Conservation (phyloP, 37 sponge, comb jelly and placozoan genomes). For the Cliona cf. orientalis region DNA sequence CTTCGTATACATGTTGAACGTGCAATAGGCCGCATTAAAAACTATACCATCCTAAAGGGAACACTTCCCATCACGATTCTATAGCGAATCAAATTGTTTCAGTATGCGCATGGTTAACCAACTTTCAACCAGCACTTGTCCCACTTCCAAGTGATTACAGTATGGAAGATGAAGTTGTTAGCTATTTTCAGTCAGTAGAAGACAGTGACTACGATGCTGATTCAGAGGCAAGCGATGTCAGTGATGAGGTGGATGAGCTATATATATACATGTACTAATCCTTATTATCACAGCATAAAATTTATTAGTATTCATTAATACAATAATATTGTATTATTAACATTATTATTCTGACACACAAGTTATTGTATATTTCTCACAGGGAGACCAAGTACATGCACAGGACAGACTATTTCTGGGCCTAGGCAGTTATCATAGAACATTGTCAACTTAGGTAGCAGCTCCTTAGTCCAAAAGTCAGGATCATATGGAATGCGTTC, state of each 20-base stretch:
- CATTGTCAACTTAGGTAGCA: slow-evolving; percentile 39
- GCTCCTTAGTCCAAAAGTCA: slow-evolving; percentile 28
- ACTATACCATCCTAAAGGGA: slow-evolving; percentile 24
- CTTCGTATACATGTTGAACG: slow-evolving; percentile 14
- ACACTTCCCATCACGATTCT: slow-evolving; percentile 27
- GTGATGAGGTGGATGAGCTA: not conserved
- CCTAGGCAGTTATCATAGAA: slow-evolving; percentile 70
- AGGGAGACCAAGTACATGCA: slow-evolving; percentile 50
- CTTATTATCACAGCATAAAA: no score
- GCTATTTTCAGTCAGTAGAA: slow-evolving; percentile 18
- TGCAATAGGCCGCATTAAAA: slow-evolving; percentile 36
- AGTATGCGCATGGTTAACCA: slow-evolving; percentile 25
- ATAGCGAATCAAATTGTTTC: slow-evolving; percentile 36
- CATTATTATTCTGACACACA: no score
- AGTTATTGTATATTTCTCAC: slow-evolving; percentile 25
- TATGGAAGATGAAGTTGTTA: slow-evolving; percentile 29
- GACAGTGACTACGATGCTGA: slow-evolving; percentile 51
- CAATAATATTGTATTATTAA: no score
- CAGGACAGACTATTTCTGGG: slow-evolving; percentile 69
- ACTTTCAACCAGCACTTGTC: slow-evolving; percentile 44
- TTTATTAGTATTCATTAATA: no score
- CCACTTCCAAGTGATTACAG: slow-evolving; percentile 1
- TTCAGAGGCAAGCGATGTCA: not conserved
- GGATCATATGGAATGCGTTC: slow-evolving; percentile 44
- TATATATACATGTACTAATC: no score